Percentiles rank a stretch among this genome's conserved stretches.
phyloP scores from a whole-genome alignment of 2,888 invertebrate species.

The Drosophila mimica region DNA sequence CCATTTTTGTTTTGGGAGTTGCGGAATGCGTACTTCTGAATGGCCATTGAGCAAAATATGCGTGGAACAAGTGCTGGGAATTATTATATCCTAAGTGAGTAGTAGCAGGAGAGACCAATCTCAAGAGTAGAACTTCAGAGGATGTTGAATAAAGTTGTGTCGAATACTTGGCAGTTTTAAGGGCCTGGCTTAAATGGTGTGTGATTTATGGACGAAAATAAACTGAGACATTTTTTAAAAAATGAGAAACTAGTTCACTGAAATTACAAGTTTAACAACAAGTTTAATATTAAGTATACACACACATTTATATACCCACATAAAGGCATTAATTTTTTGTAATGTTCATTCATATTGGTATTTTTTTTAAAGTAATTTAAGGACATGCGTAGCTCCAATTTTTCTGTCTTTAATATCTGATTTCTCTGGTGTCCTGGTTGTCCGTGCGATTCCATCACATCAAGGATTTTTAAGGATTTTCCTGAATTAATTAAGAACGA shows the following conservation, averaged over 20 bases:
- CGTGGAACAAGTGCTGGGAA: constrained; percentile 64
- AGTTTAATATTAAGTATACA: not conserved
- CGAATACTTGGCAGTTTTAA: constrained; percentile 12
- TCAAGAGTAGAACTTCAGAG: constrained; percentile 26
- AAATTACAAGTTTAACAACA: not conserved
- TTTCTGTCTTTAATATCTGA: too few relatives aligned
- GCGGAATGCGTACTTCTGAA: constrained; percentile 49
- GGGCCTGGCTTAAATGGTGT: constrained; percentile 17
- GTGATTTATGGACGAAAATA: constrained; percentile 1
- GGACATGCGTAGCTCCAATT: too few relatives aligned
- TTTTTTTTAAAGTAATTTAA: too few relatives aligned
- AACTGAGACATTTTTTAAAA: not conserved
- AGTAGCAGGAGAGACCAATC: not conserved
- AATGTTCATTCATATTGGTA: not conserved
- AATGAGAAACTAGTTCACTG: not conserved
- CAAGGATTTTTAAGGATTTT: too few relatives aligned
- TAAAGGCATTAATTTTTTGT: not conserved
- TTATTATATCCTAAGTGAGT: constrained; percentile 39
- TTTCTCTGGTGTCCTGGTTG: too few relatives aligned
- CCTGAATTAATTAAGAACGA: too few relatives aligned
- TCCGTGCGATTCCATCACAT: too few relatives aligned
- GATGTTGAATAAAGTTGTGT: constrained; percentile 27
- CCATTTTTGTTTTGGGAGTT: not conserved
- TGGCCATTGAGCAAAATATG: constrained; percentile 72
- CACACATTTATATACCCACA: not conserved